Base-by-base conservation (phyloP, 2,888 invertebrate species). In the Phaonia tiefii region DNA sequence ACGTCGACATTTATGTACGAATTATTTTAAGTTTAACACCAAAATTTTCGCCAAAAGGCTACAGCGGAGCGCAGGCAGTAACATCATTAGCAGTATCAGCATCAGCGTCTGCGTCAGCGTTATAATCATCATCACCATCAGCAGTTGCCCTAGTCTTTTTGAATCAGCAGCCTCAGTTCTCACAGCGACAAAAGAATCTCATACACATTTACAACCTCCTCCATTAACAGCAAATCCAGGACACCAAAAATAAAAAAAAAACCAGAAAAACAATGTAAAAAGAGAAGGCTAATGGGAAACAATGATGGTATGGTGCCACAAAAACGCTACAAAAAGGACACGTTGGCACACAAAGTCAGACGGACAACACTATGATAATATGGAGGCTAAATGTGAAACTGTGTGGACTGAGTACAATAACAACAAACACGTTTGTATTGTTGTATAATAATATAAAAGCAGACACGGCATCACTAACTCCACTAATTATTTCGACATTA, bases 401-500 rank as follows among this genome's bases (percentile, higher is more conserved):
- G 3, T 31, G 31, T 31, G 31, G 8, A 31, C 5, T 20, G 20
- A 51, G 10, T 1, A 63, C 26, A 63, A 42, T 42, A 13, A 73
- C 46, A 73, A 10, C 63, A 72, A 60, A 3, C 4, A 8, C 31
- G 8, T 31, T 31, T 3, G 3, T 3, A 8, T 8, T 46, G 46
- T 65, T 31, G 49, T 54, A 42, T 42, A 63, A 63, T 63, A 67
- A 54, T 39, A 63, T 63, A 67, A 65, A 51, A 65, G 70, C 46
- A 49, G 70, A 63, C 49, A 58, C 72, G 72, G 75, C 71, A 63
- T 74, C 78, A 74, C 76, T 56, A 73, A 71, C 77, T 63, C 80
- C 69, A 79, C 83, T 83, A 83, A 82, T 83, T 83, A 83, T 82
- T 83, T 83, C 82, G 79, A 78, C 84, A 84, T 83, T 83, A 84